Conservation (phyloP, 2,113 vertebrate genomes). For the Stictonetta naevosa region DNA sequence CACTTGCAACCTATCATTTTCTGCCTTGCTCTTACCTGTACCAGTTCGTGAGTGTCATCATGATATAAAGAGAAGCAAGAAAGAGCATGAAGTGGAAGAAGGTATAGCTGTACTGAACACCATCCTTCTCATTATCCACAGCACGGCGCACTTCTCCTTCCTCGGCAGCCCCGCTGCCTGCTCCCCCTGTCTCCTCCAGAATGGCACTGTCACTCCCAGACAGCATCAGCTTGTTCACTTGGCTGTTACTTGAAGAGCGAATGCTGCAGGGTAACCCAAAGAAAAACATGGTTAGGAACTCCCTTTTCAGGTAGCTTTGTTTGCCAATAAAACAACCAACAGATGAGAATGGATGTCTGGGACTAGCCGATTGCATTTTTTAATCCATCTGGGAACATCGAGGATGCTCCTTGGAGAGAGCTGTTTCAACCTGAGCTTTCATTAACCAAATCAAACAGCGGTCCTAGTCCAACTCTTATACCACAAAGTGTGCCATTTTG, state of each 20-base stretch:
- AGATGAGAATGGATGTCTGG: accelerated
- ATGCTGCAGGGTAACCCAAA: conserved; percentile 78
- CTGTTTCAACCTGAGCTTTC: neutral
- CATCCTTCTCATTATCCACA: conserved; percentile 88
- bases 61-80: conserved; percentile 93
- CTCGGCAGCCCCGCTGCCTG: conserved; percentile 42
- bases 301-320: neutral
- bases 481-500: neutral
- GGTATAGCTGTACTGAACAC: conserved; percentile 91
- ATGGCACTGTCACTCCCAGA: conserved; percentile 84
- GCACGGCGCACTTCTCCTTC: conserved; percentile 76
- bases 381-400: neutral
- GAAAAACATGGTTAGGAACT: neutral
- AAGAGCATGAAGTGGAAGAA: conserved; percentile 93
- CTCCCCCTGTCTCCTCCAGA: conserved; percentile 74
- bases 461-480: neutral
- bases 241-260: conserved; percentile 90
- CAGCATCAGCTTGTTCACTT: conserved; percentile 92
- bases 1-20: accelerated
- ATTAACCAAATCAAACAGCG: neutral
- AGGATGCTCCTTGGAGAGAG: neutral
- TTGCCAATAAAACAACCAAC: neutral
- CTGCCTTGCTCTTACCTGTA: conserved; percentile 84
- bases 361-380: neutral
- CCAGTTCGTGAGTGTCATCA: conserved; percentile 98